These are phyloP conservation scores for Pyxicephalus adspersus DNA, from an alignment of 2,113 vertebrate species.

Conservation along the genomic window DNA sequence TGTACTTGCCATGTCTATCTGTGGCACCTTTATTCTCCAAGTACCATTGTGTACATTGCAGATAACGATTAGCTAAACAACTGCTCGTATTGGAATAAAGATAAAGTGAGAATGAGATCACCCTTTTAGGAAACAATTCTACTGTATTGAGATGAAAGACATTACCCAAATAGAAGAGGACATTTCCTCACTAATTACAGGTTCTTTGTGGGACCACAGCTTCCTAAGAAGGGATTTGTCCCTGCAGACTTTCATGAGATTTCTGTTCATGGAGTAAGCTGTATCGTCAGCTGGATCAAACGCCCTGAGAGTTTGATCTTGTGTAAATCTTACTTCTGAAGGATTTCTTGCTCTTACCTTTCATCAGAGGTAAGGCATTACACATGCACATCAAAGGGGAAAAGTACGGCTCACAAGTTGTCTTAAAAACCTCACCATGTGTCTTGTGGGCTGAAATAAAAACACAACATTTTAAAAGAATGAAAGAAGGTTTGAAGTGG, in stretches of 20 bases:
- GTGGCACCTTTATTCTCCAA: slow-evolving; percentile 3
- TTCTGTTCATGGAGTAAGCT: slow-evolving; percentile 23
- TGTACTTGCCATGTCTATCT: neutral
- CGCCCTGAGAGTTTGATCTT: slow-evolving; percentile 49
- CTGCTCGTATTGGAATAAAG: slow-evolving; percentile 26
- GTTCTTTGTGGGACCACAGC: slow-evolving; percentile 27
- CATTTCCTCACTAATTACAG: slow-evolving; percentile 53
- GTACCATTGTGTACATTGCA: neutral
- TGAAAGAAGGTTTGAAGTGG: slow-evolving; percentile 26
- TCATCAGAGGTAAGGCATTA: slow-evolving; percentile 52
- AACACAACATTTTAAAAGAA: slow-evolving; percentile 19
- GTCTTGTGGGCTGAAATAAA: slow-evolving; percentile 42
- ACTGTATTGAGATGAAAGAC: slow-evolving; percentile 37
- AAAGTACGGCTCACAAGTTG: slow-evolving; percentile 34
- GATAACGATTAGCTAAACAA: slow-evolving; percentile 25
- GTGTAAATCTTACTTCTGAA: slow-evolving; percentile 54
- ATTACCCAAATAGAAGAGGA: slow-evolving; percentile 46
- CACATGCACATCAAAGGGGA: slow-evolving; percentile 50
- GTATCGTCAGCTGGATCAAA: slow-evolving; percentile 45
- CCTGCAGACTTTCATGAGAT: slow-evolving; percentile 40
- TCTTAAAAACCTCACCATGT: slow-evolving; percentile 39
- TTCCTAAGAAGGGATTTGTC: slow-evolving; percentile 52
- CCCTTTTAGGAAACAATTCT: slow-evolving; percentile 29
- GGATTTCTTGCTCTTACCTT: slow-evolving; percentile 53
- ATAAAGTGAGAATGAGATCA: slow-evolving; percentile 28